These are phyloP conservation scores for Tachuris rubrigastra DNA, from an alignment of 2,113 vertebrate genomes.

Conservation along the genomic window DNA sequence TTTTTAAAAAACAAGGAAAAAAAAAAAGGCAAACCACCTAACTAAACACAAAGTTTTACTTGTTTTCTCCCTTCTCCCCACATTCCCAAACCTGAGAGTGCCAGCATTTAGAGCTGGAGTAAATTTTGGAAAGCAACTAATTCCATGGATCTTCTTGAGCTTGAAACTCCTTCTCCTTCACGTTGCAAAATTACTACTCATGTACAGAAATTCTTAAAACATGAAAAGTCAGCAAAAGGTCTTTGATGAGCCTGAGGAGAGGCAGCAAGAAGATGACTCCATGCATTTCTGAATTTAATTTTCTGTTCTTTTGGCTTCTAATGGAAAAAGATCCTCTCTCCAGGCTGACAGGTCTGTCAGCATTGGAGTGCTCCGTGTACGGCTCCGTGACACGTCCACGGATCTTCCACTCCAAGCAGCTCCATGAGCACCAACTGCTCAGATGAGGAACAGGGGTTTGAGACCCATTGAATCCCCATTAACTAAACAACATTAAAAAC, in stretches of 20 bases:
- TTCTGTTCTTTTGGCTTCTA: conserved; percentile 7
- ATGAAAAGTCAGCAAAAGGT: not conserved
- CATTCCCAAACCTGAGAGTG: not conserved
- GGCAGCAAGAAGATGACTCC: not conserved
- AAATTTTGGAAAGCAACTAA: not conserved
- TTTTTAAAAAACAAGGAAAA: not conserved
- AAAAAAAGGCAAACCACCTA: not conserved
- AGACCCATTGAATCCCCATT: not conserved
- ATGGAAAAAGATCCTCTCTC: not conserved
- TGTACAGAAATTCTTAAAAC: not conserved
- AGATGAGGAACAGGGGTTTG: not conserved
- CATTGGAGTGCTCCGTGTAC: not conserved
- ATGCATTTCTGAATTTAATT: not conserved
- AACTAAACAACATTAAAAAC: not conserved
- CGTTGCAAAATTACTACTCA: not conserved
- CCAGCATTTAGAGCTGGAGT: not conserved
- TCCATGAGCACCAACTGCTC: not conserved
- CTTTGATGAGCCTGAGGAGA: not conserved
- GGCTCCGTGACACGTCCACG: not conserved
- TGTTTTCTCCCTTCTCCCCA: not conserved
- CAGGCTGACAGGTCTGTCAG: not conserved
- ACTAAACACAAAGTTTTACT: not conserved
- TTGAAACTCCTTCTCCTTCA: not conserved
- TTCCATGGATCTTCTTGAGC: not conserved
- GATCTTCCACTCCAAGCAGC: not conserved